Percentiles rank a stretch among this genome's conserved stretches.
These are phyloP conservation scores for cat (Felis catus) DNA, from an alignment of 2,113 vertebrate genomes.

Conservation along the genomic window DNA sequence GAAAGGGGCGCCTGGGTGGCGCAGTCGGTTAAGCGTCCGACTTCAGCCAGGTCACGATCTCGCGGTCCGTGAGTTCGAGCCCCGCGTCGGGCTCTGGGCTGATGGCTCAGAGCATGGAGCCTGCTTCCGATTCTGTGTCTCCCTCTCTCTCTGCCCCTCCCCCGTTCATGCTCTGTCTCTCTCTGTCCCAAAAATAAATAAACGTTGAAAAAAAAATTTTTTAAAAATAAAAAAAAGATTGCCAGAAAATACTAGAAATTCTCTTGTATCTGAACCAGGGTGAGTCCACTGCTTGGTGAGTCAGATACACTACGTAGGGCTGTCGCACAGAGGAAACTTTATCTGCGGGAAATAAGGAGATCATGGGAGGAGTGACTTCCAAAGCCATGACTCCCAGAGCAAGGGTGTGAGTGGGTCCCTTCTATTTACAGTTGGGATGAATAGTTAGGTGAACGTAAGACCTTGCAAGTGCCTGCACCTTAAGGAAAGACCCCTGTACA, in stretches of 20 bases:
- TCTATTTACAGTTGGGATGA: neutral
- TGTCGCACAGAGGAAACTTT: neutral
- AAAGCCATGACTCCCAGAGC: neutral
- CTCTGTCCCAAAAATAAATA: no score
- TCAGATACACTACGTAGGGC: neutral
- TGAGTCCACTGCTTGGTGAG: neutral
- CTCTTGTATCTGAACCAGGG: neutral
- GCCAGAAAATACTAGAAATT: neutral
- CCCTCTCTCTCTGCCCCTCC: no score
- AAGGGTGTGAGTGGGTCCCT: neutral
- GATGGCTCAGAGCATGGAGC: no score
- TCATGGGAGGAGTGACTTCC: neutral
- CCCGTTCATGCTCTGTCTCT: no score
- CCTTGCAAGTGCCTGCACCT: neutral
- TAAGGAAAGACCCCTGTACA: neutral
- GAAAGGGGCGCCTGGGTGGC: neutral
- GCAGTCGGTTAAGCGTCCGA: no score
- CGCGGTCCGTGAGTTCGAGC: no score
- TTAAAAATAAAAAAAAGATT: no score
- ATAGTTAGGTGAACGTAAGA: neutral
- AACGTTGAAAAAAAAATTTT: no score
- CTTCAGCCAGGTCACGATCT: no score
- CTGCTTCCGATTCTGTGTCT: no score
- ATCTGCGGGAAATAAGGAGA: neutral
- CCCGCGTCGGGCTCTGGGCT: no score